A percentile compares a stretch with the other conserved stretches of the same genome.
Conservation (phyloP, 2,888 invertebrate species). For the Tenthredo notha region DNA sequence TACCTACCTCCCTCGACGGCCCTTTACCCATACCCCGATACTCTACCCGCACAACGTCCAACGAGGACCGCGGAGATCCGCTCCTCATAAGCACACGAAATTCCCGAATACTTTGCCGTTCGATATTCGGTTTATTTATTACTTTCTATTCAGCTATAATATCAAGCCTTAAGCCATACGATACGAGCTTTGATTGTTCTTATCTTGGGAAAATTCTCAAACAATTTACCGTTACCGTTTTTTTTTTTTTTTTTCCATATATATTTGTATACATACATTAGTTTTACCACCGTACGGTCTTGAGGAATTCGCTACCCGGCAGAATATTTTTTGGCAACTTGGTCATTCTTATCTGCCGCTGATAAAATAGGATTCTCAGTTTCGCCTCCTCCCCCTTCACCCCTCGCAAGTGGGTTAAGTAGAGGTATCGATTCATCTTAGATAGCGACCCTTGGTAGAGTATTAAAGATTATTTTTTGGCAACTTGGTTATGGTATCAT, state of each 20-base stretch:
- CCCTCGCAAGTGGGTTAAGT: not conserved
- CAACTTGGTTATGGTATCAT: not conserved
- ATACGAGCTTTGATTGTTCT: not conserved
- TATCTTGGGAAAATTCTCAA: no score
- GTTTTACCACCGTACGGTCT: constrained; percentile 40
- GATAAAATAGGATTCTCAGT: constrained; percentile 43
- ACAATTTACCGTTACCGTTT: no score
- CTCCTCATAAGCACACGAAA: constrained; percentile 52
- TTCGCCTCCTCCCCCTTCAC: not conserved
- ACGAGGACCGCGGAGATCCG: not conserved
- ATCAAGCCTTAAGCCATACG: not conserved
- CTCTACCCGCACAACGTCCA: not conserved
- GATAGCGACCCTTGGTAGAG: constrained; percentile 11
- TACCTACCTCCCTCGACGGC: constrained; percentile 53
- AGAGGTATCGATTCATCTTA: constrained; percentile 45
- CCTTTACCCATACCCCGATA: not conserved
- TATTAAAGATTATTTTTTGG: constrained; percentile 12
- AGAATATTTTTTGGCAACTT: not conserved
- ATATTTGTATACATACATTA: not conserved
- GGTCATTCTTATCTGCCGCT: constrained; percentile 26
- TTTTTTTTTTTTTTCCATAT: not conserved
- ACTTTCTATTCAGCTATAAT: not conserved
- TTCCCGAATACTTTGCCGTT: constrained; percentile 24
- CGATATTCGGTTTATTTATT: not conserved
- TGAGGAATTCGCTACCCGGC: constrained; percentile 5